Conservation (phyloP, 2,888 invertebrate species). For the Orchestes rusci region DNA sequence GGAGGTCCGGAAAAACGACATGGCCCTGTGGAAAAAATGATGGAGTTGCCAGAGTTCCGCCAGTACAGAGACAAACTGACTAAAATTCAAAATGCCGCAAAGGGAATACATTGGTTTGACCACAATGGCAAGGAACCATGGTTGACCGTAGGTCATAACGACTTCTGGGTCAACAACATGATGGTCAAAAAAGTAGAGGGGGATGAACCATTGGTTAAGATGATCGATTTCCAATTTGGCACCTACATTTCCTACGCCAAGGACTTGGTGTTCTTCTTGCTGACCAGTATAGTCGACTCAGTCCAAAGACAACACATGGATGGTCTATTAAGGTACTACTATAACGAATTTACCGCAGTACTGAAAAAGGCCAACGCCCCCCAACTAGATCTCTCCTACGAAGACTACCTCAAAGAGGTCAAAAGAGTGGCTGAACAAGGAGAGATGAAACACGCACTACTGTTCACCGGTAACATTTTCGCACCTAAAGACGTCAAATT, state of each 20-base stretch:
- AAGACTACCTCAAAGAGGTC: slow-evolving; percentile 8
- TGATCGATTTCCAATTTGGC: slow-evolving; percentile 16
- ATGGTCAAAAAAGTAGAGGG: slow-evolving; percentile 11
- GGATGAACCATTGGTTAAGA: slow-evolving; percentile 6
- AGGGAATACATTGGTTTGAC: background rate
- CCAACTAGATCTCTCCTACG: slow-evolving; percentile 10
- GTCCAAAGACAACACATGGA: slow-evolving; percentile 11
- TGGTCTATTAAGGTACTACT: slow-evolving; percentile 15
- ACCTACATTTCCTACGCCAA: slow-evolving; percentile 6
- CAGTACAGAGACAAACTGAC: background rate
- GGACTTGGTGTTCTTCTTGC: slow-evolving; percentile 15
- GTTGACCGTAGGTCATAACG: slow-evolving; percentile 11
- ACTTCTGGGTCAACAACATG: slow-evolving; percentile 17
- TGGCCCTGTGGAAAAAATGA: background rate
- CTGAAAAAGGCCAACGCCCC: slow-evolving; percentile 2
- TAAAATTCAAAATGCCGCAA: background rate
- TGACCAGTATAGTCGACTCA: slow-evolving; percentile 11
- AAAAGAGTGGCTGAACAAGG: slow-evolving; percentile 1
- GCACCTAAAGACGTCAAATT: slow-evolving; percentile 6
- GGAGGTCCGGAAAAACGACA: background rate
- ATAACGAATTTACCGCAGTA: slow-evolving; percentile 5
- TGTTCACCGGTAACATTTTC: slow-evolving; percentile 9
- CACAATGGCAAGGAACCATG: slow-evolving; percentile 7
- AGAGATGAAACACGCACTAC: slow-evolving; percentile 6
- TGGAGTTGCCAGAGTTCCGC: slow-evolving; percentile 5